phyloP scores from a whole-genome alignment of 23 tunicate genomes.

The Halocynthia roretzi region DNA sequence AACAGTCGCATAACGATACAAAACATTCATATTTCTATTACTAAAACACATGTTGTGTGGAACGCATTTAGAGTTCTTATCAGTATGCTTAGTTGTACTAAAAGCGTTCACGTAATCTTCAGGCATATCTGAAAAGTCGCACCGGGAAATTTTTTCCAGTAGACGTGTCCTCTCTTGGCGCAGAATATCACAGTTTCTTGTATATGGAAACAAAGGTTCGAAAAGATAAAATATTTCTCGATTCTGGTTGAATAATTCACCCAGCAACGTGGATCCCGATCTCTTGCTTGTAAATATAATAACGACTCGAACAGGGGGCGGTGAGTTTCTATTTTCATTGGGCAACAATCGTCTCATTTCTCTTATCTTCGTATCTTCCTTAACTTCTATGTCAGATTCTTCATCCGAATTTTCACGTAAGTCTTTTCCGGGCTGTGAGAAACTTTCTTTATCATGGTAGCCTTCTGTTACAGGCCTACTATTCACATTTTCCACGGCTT shows the following conservation, averaged over 20 bases:
- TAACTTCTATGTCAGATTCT: too few species aligned
- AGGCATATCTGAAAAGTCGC: slow-evolving; percentile 30
- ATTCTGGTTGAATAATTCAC: slow-evolving; percentile 55
- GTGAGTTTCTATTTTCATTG: too few species aligned
- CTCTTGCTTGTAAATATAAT: slow-evolving; percentile 53
- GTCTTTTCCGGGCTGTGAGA: too few species aligned
- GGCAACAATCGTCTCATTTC: too few species aligned
- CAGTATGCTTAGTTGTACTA: slow-evolving; percentile 25
- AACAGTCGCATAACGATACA: slow-evolving; percentile 20
- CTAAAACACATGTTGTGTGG: slow-evolving; percentile 48
- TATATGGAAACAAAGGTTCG: slow-evolving; percentile 77
- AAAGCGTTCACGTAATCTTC: slow-evolving; percentile 29
- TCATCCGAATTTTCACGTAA: too few species aligned
- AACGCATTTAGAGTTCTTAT: slow-evolving; percentile 40
- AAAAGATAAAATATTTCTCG: slow-evolving; percentile 46
- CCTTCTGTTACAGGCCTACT: too few species aligned
- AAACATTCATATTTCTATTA: slow-evolving; percentile 25
- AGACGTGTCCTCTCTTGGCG: slow-evolving; percentile 20
- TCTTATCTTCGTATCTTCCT: too few species aligned
- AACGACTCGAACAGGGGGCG: neutral
- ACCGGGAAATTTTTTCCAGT: slow-evolving; percentile 23
- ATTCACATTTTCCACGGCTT: too few species aligned
- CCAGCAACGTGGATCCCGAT: slow-evolving; percentile 75
- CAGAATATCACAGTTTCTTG: slow-evolving; percentile 44
- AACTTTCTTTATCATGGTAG: too few species aligned